Evolutionary conservation across 2,888 invertebrate genomes (phyloP), one percentile per base, ranked within the genome.

Genomic region (Drosophila fulvimacula): DNA sequence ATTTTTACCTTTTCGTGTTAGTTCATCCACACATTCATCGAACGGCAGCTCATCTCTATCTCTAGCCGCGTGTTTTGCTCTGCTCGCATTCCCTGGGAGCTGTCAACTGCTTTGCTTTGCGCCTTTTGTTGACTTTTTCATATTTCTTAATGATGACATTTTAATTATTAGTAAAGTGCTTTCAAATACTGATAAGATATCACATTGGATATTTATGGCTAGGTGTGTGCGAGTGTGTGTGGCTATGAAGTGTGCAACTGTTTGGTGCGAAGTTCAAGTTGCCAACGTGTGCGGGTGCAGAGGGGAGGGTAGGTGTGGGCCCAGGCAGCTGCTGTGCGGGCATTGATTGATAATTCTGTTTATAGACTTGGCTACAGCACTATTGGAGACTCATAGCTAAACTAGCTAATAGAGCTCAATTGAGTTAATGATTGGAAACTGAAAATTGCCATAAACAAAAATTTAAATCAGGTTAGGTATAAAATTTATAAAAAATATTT

Each of bases 111-210:
- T 48, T 48, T 48, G 48, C 51, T 67, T 57, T 64, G 51, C 59
- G 63, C 67, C 75, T 70, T 83, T 66, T 85, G 82, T 85, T 85
- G 88, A 85, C 85, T 84, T 89, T 87, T 85, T 85, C 85, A 85
- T 85, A 87, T 89, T 87, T 87, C 85, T 85, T 81, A 85, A 88
- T 90, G 90, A 90, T 90, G 90, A 90, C 91, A 91, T 85, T 90
- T 91, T 91, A 91, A 90, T 90, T 90, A 90, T 85, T 91, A 90
- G 90, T 90, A 88, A 91, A 89, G 91, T 90, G 88, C 75, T 86
- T 73, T 79, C 84, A 80, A 87, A 76, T 63, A 70, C 66, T 69
- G 91, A 90, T 90, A 89, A 90, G 90, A 84, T 90, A 90, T 76
- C 75, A 53, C 69, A 78, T 69, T 81, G 76, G 84, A 87, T 89